Evolutionary conservation across 2,113 vertebrate species (phyloP), one percentile per base, ranked within the genome.

Genomic region (Formicarius rufipectus): DNA sequence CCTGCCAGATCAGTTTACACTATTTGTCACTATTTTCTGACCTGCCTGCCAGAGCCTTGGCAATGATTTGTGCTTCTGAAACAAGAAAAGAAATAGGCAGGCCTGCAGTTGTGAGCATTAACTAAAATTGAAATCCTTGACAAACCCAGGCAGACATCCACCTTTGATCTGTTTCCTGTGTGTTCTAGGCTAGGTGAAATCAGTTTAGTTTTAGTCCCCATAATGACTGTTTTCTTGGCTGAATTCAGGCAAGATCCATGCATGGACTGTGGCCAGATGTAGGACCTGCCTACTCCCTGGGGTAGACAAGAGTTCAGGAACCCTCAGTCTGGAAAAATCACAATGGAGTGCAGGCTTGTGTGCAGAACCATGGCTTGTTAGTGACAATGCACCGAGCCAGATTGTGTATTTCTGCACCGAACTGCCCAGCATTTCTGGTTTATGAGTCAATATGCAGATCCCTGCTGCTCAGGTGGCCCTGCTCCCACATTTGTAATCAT

Each of bases 1-100:
- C 39, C 87, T 95, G 85, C 75, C 92, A 93, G 95, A 96, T 96
- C 91, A 88, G 42, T 0, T 93, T 94, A 95, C 59, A 19, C 75
- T 84, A 83, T 96, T 96, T 96, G 92, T 95, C 90, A 86, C 88
- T 92, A 39, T 93, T 93, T 96, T 86, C 75, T 90, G 90, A 60
- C 55, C 59, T 84, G 87, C 59, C 64, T 93, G 79, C 75, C 64
- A 80, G 79, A 90, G 55, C 56, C 59, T 90, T 96, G 75, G 83
- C 90, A 88, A 80, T 74, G 75, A 59, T 88, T 95, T 85, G 69
- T 66, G 25, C 55, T 85, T 85, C 47, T 84, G 75, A 92, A 91
- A 52, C 47, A 68, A 67, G 60, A 56, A 53, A 88, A 94, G 74
- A 84, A 91, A 63, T 37, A 91, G 39, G 37, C 62, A 87, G 31